phyloP scores from a whole-genome alignment of 2,113 vertebrate species.

The Halichoerus grypus region DNA sequence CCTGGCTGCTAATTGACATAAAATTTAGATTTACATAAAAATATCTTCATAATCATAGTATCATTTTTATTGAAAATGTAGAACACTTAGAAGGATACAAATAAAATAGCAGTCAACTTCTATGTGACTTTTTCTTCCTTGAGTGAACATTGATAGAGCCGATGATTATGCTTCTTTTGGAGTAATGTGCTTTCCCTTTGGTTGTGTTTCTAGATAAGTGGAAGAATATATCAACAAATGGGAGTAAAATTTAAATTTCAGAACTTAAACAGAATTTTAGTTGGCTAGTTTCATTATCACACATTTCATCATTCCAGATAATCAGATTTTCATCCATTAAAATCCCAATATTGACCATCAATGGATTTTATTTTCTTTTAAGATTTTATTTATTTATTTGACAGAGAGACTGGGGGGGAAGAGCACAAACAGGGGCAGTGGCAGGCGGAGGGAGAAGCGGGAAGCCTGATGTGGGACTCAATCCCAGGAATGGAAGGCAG shows the following conservation, averaged over 20 bases:
- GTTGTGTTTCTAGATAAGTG: neutral
- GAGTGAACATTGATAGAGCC: neutral
- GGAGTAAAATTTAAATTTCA: conserved; percentile 31
- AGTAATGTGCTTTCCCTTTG: neutral
- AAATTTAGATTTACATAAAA: conserved; percentile 51
- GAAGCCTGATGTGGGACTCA: no score
- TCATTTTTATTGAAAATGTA: neutral
- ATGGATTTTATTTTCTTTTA: neutral
- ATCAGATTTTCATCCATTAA: neutral
- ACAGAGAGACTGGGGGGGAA: no score
- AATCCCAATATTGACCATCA: neutral
- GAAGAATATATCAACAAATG: neutral
- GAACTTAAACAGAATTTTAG: neutral
- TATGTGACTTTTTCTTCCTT: neutral
- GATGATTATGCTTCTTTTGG: neutral
- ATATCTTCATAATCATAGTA: neutral
- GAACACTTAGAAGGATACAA: neutral
- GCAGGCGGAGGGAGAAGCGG: no score
- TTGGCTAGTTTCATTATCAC: neutral
- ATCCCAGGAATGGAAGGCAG: no score
- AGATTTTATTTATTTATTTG: no score
- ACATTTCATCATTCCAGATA: conserved; percentile 2
- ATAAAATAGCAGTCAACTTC: neutral
- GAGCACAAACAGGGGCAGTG: no score
- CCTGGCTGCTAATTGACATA: neutral